Conservation (phyloP, 2,888 invertebrate species). For the Hirtodrosophila trivittata region DNA sequence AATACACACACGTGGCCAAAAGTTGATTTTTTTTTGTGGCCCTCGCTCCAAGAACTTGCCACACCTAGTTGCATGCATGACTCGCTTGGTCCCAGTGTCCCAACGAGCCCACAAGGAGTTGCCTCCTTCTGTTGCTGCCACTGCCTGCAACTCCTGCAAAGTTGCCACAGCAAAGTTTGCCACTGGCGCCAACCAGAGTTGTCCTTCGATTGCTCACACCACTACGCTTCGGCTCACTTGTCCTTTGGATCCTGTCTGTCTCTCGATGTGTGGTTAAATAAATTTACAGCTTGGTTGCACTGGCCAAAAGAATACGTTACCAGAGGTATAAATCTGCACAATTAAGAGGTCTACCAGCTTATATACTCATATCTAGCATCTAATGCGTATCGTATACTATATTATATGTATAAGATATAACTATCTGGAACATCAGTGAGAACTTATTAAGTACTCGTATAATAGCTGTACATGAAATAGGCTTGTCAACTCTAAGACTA, state of each 20-base stretch:
- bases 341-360: too few species aligned
- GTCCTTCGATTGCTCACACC: constrained; percentile 20
- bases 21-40: constrained; percentile 24
- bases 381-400: too few species aligned
- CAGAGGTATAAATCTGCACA: too few species aligned
- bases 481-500: too few species aligned
- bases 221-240: constrained; percentile 16
- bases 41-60: constrained; percentile 27
- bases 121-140: constrained; percentile 22
- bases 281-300: constrained; percentile 49
- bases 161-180: constrained; percentile 43
- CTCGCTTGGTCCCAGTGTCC: constrained; percentile 26
- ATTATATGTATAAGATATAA: too few species aligned
- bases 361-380: too few species aligned
- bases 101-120: constrained; percentile 30
- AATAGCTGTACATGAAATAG: too few species aligned
- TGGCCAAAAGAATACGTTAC: constrained; percentile 9
- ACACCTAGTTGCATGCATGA: constrained; percentile 41
- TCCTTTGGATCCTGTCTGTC: constrained; percentile 17
- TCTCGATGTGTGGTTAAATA: constrained; percentile 59
- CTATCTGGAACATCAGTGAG: too few species aligned
- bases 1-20: constrained; percentile 39
- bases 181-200: constrained; percentile 35
- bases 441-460: too few species aligned
- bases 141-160: constrained; percentile 43